Evolutionary conservation across 1,140 invertebrate species (phyloP).

Genomic region (Oreohelix idahoensis): DNA sequence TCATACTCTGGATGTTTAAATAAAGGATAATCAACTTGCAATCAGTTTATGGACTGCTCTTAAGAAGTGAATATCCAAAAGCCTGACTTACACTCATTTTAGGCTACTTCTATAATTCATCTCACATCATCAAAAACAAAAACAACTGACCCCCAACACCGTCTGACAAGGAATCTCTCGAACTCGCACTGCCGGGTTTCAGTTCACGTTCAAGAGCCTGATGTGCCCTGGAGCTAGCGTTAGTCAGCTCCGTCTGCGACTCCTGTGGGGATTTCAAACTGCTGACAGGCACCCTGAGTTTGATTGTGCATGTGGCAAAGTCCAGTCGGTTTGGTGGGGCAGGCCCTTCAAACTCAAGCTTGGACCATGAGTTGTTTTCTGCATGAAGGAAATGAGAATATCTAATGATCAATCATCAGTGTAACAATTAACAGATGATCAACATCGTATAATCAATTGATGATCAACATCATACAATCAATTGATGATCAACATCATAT

Average conservation of each 20-base stretch:
- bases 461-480: too few species aligned
- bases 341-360: slow-evolving; percentile 66
- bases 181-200: slow-evolving; percentile 66
- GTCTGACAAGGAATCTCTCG: slow-evolving; percentile 49
- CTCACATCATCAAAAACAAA: too few species aligned
- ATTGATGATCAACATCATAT: too few species aligned
- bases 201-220: slow-evolving; percentile 64
- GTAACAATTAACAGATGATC: too few species aligned
- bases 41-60: too few species aligned
- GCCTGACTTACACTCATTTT: too few species aligned
- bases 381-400: background rate
- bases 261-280: background rate
- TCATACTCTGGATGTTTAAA: too few species aligned
- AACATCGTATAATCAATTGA: too few species aligned
- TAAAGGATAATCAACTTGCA: too few species aligned
- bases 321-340: slow-evolving; percentile 69
- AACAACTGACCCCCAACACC: slow-evolving; percentile 25
- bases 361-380: slow-evolving; percentile 66
- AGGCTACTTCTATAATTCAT: too few species aligned
- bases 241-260: slow-evolving; percentile 46
- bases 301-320: slow-evolving; percentile 67
- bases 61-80: too few species aligned
- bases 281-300: slow-evolving; percentile 44
- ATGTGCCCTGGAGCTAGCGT: slow-evolving; percentile 51
- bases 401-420: too few species aligned